phyloP scores from a whole-genome alignment of 23 tunicate genomes.

The Botrylloides violaceus region DNA sequence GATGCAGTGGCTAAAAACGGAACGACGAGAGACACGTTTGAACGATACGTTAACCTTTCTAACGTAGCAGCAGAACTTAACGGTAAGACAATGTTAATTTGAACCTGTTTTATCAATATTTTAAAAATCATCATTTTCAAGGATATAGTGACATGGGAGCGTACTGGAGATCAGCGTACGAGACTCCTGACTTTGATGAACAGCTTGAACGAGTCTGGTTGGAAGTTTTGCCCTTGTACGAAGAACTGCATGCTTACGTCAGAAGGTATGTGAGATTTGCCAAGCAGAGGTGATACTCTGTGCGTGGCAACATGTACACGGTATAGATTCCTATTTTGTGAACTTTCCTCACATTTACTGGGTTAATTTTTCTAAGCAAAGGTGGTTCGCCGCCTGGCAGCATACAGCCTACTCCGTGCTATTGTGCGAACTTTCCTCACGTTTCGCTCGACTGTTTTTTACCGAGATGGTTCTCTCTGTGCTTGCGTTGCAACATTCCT shows the following conservation, averaged over 20 bases:
- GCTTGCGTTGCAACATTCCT: too few relatives aligned
- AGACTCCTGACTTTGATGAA: constrained; percentile 67
- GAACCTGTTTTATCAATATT: not conserved
- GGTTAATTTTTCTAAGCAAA: too few relatives aligned
- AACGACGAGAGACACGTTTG: constrained; percentile 53
- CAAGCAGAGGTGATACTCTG: too few relatives aligned
- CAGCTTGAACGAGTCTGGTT: constrained; percentile 78
- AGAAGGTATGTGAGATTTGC: constrained; percentile 81
- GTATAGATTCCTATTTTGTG: too few relatives aligned
- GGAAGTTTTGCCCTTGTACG: constrained; percentile 85
- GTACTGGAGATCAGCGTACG: constrained; percentile 87
- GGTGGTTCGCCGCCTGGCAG: too few relatives aligned
- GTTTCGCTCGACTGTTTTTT: too few relatives aligned
- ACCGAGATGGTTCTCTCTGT: too few relatives aligned
- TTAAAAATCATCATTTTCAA: too few relatives aligned
- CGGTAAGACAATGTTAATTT: constrained; percentile 29
- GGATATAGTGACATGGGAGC: constrained; percentile 70
- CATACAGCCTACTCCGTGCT: too few relatives aligned
- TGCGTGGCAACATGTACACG: too few relatives aligned
- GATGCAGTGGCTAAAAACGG: constrained; percentile 44
- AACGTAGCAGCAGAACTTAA: constrained; percentile 74
- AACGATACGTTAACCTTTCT: constrained; percentile 45
- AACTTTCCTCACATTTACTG: too few relatives aligned
- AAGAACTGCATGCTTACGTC: constrained; percentile 83
- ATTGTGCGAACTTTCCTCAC: too few relatives aligned